Base-by-base conservation (phyloP, 2,113 vertebrate species). In the Syngnathus scovelli region DNA sequence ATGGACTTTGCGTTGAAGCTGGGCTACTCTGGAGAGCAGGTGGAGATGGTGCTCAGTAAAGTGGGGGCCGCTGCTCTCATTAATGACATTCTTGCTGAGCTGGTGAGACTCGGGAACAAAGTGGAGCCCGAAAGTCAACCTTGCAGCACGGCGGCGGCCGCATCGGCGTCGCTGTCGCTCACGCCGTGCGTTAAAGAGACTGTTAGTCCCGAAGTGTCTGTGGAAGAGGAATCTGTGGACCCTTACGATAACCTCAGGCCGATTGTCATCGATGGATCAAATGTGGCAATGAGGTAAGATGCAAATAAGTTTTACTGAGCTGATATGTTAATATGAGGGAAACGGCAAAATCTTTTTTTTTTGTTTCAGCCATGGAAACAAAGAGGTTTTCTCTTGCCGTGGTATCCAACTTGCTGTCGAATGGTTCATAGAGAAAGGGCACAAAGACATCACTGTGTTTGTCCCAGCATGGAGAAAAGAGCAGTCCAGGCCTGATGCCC, bases 391-490 rank as follows among this genome's bases (percentile, higher is more conserved):
- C 88, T 99, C 96, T 72, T 98, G 97, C 81, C 93, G 94, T 71
- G 96, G 97, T 71, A 99, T 99, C 86, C 95, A 97, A 64, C 90
- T 99, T 73, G 96, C 97, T 75, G 95, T 98, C 52, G 96, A 99
- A 62, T 99, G 96, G 96, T 98, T 99, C 87, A 88, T 94, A 84
- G 95, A 98, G 78, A 98, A 98, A 90, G 94, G 95, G 68, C 97
- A 99, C 86, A 98, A 96, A 92, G 94, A 98, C 84, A 96, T 99
- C 84, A 99, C 97, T 48, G 96, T 97, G 76, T 99, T 99, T 89
- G 97, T 99, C 68, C 97, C 97, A 70, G 94, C 95, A 0, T 99
- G 97, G 97, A 95, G 97, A 80, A 99, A 99, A 84, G 96, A 99
- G 71, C 97, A 99, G 87, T 98, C 96, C 43, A 92, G 97, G 68